These are phyloP conservation scores for Alauda arvensis DNA, from an alignment of 2,797 vertebrate genomes.

Conservation along the genomic window DNA sequence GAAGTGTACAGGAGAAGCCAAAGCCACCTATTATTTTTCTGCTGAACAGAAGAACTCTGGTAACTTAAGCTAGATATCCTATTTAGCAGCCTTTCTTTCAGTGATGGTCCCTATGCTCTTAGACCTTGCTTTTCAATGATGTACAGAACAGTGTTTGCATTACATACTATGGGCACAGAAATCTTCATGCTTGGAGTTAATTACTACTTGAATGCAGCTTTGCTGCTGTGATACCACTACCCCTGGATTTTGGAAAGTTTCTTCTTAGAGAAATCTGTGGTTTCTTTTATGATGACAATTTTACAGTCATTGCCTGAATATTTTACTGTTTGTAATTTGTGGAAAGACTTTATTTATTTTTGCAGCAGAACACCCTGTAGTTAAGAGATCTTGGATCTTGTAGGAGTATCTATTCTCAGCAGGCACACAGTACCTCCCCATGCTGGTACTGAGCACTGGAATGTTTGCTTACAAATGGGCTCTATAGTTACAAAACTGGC, in stretches of 20 bases:
- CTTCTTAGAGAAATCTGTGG: not conserved
- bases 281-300: not conserved
- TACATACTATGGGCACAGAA: not conserved
- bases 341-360: not conserved
- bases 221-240: not conserved
- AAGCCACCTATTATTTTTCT: not conserved
- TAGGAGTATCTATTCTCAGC: conserved; percentile 82
- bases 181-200: not conserved
- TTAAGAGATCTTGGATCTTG: conserved; percentile 87
- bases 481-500: conserved; percentile 83
- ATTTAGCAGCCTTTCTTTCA: not conserved
- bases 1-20: not conserved
- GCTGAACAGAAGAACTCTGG: not conserved
- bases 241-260: not conserved
- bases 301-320: not conserved
- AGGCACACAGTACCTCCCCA: conserved; percentile 86
- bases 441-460: conserved; percentile 87
- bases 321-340: not conserved
- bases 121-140: not conserved
- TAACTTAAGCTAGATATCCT: not conserved
- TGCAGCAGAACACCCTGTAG: conserved; percentile 82
- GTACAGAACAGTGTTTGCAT: not conserved
- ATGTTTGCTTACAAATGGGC: conserved; percentile 86
- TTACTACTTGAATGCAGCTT: not conserved
- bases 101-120: not conserved